A percentile compares a stretch with the other conserved stretches of the same genome.
Evolutionary conservation across 2,888 invertebrate species (phyloP).

Genomic region (Zygaena filipendulae): DNA sequence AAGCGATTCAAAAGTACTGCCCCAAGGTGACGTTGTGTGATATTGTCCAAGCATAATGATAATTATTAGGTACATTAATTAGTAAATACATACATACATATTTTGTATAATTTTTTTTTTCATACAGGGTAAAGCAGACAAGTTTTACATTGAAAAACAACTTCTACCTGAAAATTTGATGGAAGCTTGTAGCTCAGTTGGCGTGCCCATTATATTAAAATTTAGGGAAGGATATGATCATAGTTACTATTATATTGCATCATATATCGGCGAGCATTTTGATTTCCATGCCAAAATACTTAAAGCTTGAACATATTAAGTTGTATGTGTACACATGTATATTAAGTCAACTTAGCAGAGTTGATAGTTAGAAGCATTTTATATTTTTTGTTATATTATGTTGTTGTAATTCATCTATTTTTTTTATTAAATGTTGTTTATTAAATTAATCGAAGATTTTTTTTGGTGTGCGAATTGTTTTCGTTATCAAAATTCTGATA

Average conservation of each 20-base stretch:
- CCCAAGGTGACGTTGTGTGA: no score
- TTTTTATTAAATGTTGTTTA: no score
- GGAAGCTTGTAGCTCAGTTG: conserved; percentile 74
- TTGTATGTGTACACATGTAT: conserved; percentile 10
- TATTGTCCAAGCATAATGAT: no score
- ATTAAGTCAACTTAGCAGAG: conserved; percentile 17
- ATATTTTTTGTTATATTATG: conserved; percentile 25
- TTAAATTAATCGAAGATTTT: no score
- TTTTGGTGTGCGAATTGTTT: no score
- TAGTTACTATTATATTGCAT: conserved; percentile 91
- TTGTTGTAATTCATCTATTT: no score
- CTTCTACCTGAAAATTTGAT: conserved; percentile 87
- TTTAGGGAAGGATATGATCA: conserved; percentile 92
- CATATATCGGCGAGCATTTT: conserved; percentile 94
- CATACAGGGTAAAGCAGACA: conserved; percentile 82
- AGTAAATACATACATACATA: no score
- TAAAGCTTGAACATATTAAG: conserved; percentile 45
- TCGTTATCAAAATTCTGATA: no score
- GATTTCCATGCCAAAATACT: conserved; percentile 87
- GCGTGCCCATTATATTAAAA: conserved; percentile 76
- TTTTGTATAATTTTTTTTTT: no score
- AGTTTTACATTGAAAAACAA: conserved; percentile 80
- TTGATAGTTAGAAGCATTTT: conserved; percentile 25
- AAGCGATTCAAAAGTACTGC: no score
- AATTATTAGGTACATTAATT: no score